Evolutionary conservation across 2,113 vertebrate genomes (phyloP).

Genomic region (Saccopteryx leptura): DNA sequence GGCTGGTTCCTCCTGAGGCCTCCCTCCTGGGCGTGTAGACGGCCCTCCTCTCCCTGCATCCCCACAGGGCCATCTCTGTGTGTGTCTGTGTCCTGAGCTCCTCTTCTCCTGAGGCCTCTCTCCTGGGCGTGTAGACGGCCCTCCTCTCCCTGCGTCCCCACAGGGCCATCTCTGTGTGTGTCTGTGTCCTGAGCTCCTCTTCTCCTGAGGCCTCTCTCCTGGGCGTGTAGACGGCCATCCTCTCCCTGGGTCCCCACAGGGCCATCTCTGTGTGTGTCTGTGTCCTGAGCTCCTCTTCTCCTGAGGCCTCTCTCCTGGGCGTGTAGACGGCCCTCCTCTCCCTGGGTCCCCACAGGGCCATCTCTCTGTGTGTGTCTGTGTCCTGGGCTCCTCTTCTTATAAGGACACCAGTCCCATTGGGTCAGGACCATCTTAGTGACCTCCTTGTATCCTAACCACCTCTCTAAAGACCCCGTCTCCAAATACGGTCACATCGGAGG

Average conservation of each 20-base stretch:
- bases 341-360: rapidly evolving
- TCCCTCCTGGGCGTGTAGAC: rapidly evolving
- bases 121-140: rapidly evolving
- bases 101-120: neutral
- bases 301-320: neutral
- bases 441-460: neutral
- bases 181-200: neutral
- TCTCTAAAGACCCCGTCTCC: neutral
- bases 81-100: neutral
- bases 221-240: rapidly evolving
- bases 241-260: neutral
- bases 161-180: rapidly evolving
- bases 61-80: rapidly evolving
- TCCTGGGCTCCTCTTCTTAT: neutral
- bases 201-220: neutral
- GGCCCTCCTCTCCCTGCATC: rapidly evolving
- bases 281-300: neutral
- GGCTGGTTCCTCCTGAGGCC: neutral
- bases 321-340: rapidly evolving
- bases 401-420: neutral
- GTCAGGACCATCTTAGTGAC: neutral
- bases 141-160: neutral
- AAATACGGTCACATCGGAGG: neutral
- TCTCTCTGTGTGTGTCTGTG: rapidly evolving
- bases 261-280: rapidly evolving